Evolutionary conservation across 2,888 invertebrate genomes (phyloP), one percentile per base, ranked within the genome.

Genomic region (Nomada fucata): DNA sequence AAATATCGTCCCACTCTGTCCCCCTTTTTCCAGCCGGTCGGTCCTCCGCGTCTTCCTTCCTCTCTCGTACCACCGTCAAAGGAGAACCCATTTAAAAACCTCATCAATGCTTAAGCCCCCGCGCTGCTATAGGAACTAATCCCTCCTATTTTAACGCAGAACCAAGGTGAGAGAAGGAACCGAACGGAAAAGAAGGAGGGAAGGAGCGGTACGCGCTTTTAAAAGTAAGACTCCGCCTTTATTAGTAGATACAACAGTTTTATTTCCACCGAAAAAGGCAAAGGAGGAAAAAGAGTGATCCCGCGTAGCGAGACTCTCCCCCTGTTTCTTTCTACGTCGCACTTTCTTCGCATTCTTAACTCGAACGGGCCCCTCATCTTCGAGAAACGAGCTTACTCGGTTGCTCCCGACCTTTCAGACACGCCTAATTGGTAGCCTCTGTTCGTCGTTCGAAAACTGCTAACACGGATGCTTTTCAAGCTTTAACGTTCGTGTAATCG

Each of bases 11-110:
- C 84, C 90, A 87, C 86, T 86, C 88, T 86, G 85, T 83, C 80
- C 84, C 72, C 86, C 63, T 60, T 57, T 55, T 61, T 72, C 63
- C 65, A 59, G 53, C 71, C 47, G 52, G 72, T 82, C 78, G 55
- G 53, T 74, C 76, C 67, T 64, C 64, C 67, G 50, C 79, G 75
- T 80, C 86, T 87, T 84, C 76, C 83, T 65, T 57, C 60, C 80
- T 79, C 85, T 81, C 73, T 84, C 79, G 73, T 84, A 78, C 88
- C 88, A 79, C 82, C 93, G 93, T 94, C 93, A 94, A 94, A 94
- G 93, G 91, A 93, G 93, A 94, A 94, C 93, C 93, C 93, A 94
- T 94, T 94, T 94, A 94, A 94, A 94, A 94, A 94, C 94, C 94
- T 94, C 94, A 94, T 94, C 94, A 94, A 94, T 94, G 94, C 92